Conservation (phyloP, 1,140 invertebrate genomes). For the Sipha flava region DNA sequence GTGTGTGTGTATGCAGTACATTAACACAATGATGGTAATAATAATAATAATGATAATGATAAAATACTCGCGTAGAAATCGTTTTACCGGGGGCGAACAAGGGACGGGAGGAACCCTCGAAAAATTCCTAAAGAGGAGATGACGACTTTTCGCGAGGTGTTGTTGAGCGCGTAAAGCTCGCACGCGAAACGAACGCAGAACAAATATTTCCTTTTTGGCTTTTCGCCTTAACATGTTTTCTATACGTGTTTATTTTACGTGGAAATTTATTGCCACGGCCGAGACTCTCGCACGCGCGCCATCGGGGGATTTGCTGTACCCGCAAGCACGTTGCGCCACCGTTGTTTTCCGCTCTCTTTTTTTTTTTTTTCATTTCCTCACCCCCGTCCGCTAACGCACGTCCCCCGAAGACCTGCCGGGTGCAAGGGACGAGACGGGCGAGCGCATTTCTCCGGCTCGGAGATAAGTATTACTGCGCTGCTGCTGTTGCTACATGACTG, state of each 20-base stretch:
- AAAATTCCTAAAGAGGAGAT: too few relatives aligned
- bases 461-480: conserved; percentile 17
- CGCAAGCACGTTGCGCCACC: conserved; percentile 9
- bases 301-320: conserved; percentile 15
- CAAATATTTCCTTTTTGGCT: conserved; percentile 15
- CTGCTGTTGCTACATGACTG: not conserved
- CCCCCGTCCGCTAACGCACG: not conserved
- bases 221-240: not conserved
- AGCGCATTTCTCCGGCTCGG: not conserved
- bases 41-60: too few relatives aligned
- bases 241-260: not conserved
- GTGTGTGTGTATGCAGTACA: too few relatives aligned
- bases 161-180: too few relatives aligned
- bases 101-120: too few relatives aligned
- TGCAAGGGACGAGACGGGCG: not conserved
- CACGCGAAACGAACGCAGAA: not conserved
- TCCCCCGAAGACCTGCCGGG: not conserved
- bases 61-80: too few relatives aligned
- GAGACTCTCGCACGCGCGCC: not conserved
- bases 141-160: too few relatives aligned
- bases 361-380: not conserved
- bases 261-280: not conserved
- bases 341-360: not conserved
- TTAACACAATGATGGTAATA: too few relatives aligned
- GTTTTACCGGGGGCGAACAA: too few relatives aligned